phyloP scores from a whole-genome alignment of 2,113 vertebrate species.

The Mungos mungo region DNA sequence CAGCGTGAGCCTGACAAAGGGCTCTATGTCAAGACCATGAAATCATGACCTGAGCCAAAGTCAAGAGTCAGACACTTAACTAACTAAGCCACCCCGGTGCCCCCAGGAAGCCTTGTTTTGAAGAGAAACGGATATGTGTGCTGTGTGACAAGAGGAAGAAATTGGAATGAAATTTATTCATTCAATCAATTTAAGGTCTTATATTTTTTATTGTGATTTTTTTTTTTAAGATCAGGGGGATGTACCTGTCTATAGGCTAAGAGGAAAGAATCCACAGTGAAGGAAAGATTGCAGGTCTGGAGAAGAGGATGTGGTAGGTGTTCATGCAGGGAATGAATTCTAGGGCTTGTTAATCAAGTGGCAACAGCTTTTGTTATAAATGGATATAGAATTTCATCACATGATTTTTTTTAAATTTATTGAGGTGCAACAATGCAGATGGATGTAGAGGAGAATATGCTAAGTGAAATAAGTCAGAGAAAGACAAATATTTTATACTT shows the following conservation, averaged over 20 bases:
- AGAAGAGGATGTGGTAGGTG: neutral
- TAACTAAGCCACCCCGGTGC: too few relatives aligned
- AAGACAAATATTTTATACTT: neutral
- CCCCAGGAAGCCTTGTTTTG: neutral
- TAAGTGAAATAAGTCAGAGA: neutral
- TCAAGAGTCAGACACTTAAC: too few relatives aligned
- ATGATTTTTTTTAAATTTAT: neutral
- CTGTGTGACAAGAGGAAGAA: neutral
- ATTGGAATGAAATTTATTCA: neutral
- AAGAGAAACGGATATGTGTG: neutral
- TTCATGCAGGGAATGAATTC: neutral
- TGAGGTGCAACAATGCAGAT: neutral
- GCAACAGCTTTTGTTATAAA: neutral
- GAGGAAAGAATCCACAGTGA: neutral
- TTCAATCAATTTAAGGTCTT: neutral
- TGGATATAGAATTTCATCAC: neutral
- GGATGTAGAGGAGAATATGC: neutral
- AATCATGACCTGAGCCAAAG: too few relatives aligned
- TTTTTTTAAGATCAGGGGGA: neutral
- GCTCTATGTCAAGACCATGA: too few relatives aligned
- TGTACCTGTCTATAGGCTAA: neutral
- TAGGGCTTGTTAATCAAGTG: neutral
- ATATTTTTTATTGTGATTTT: neutral
- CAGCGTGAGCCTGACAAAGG: too few relatives aligned
- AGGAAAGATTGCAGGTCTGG: neutral